Evolutionary conservation across 2,113 vertebrate genomes (phyloP).

Genomic region (Talpa occidentalis): DNA sequence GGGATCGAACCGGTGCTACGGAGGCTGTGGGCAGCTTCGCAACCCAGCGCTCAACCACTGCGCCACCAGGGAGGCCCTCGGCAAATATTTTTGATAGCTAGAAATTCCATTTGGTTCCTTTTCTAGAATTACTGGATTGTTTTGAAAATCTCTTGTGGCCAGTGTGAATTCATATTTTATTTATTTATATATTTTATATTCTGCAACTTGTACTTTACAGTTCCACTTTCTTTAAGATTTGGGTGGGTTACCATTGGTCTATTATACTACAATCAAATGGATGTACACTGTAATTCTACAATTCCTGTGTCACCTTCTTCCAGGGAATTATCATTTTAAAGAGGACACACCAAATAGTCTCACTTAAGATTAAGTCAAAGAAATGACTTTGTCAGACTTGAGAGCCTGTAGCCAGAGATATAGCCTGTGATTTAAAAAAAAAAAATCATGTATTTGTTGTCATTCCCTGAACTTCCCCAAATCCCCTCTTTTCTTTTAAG

Average conservation of each 20-base stretch:
- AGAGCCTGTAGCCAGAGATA: too few species aligned
- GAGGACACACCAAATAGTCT: neutral
- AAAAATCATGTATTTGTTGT: too few species aligned
- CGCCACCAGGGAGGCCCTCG: too few species aligned
- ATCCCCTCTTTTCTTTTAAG: too few species aligned
- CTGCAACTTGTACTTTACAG: neutral
- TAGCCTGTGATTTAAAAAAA: too few species aligned
- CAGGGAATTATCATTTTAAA: neutral
- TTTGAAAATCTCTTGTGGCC: neutral
- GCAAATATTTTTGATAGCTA: neutral
- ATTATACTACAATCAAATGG: neutral
- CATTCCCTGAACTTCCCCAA: too few species aligned
- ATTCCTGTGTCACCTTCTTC: neutral
- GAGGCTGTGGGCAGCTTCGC: too few species aligned
- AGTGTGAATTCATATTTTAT: neutral
- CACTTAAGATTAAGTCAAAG: too few species aligned
- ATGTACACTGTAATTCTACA: neutral
- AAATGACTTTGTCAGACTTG: too few species aligned
- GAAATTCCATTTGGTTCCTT: neutral
- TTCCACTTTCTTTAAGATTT: neutral
- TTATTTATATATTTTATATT: neutral
- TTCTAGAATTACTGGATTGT: neutral
- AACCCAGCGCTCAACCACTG: too few species aligned
- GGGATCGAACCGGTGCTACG: too few species aligned
- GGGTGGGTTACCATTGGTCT: accelerated